phyloP scores from a whole-genome alignment of 2,888 invertebrate genomes.

The Eristalis tenax region DNA sequence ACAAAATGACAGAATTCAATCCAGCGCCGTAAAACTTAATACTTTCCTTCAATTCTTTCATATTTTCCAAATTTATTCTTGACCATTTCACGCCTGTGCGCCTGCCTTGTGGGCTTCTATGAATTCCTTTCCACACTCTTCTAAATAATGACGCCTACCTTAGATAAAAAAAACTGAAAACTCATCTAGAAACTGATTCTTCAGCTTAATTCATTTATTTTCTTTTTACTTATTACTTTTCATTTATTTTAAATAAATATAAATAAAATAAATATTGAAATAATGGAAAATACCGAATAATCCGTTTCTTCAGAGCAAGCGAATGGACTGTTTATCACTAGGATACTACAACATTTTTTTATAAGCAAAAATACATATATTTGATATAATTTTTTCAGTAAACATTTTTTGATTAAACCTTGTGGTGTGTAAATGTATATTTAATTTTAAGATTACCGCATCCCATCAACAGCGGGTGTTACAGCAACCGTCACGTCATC shows the following conservation, averaged over 20 bases:
- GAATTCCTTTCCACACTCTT: too few species aligned
- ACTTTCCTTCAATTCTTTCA: too few species aligned
- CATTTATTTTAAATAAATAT: background rate
- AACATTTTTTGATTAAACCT: slow-evolving; percentile 27
- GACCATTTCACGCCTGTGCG: too few species aligned
- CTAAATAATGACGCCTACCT: too few species aligned
- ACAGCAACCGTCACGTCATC: slow-evolving; percentile 49
- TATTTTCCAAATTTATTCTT: too few species aligned
- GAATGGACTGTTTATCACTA: too few species aligned
- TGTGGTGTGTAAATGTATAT: slow-evolving; percentile 45
- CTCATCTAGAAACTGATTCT: background rate
- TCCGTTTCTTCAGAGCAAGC: background rate
- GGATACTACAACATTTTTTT: background rate
- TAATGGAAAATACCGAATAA: background rate
- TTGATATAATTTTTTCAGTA: background rate
- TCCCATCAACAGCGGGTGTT: slow-evolving; percentile 62
- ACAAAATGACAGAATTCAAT: too few species aligned
- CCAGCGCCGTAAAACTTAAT: too few species aligned
- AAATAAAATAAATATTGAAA: background rate
- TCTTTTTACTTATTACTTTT: background rate
- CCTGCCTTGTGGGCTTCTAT: too few species aligned
- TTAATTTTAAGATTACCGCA: slow-evolving; percentile 76
- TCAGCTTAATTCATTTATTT: background rate
- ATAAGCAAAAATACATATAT: background rate
- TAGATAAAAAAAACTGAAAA: background rate